Evolutionary conservation across 2,888 invertebrate genomes (phyloP).

Genomic region (Candidula unifasciata): DNA sequence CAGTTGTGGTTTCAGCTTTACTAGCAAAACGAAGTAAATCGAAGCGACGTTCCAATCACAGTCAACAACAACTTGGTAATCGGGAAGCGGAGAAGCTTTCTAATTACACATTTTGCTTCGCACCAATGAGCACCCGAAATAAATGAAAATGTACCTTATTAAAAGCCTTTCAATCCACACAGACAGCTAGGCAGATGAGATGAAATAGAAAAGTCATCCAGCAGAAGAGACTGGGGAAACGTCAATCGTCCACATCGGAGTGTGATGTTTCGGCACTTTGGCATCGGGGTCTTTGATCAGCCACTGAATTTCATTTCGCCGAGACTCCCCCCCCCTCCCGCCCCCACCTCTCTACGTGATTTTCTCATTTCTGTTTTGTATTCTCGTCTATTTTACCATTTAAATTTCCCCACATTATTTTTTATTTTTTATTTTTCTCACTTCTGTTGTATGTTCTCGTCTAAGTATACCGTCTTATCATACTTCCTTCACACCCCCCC

Average conservation of each 20-base stretch:
- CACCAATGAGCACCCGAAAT: not conserved
- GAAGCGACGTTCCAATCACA: constrained; percentile 6
- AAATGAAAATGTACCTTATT: constrained; percentile 26
- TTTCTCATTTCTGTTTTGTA: too few relatives aligned
- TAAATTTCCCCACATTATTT: too few relatives aligned
- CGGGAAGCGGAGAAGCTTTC: constrained; percentile 2
- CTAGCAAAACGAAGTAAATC: not conserved
- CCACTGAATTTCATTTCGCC: not conserved
- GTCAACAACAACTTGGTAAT: not conserved
- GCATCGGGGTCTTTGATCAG: not conserved
- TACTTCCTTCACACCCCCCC: too few relatives aligned
- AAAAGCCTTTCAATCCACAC: constrained; percentile 28
- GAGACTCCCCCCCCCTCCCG: too few relatives aligned
- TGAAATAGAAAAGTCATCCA: constrained; percentile 24
- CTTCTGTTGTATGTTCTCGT: too few relatives aligned
- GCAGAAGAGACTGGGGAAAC: constrained; percentile 5
- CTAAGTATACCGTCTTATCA: too few relatives aligned
- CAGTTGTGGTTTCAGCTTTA: not conserved
- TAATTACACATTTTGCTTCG: constrained; percentile 31
- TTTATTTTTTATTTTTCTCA: too few relatives aligned
- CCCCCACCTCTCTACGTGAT: too few relatives aligned
- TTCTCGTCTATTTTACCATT: too few relatives aligned
- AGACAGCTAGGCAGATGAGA: constrained; percentile 1
- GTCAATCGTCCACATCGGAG: not conserved
- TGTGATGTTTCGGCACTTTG: constrained; percentile 3